Evolutionary conservation across 2,797 vertebrate species (phyloP), one percentile per base, ranked within the genome.

Genomic region (Champsocephalus gunnari): DNA sequence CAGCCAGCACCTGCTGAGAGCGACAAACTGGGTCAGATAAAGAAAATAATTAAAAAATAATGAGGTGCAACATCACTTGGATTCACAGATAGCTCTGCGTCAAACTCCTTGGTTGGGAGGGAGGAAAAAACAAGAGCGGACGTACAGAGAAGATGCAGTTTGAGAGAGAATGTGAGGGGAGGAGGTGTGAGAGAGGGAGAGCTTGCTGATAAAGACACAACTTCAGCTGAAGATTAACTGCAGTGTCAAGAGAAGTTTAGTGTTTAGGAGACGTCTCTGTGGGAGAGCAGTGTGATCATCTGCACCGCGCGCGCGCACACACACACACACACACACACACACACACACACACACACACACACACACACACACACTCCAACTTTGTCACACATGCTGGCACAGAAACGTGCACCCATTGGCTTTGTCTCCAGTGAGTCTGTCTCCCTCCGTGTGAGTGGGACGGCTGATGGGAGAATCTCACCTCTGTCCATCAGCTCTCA

Each of bases 401-500:
- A 19, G 62, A 82, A 69, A 81, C 10, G 17, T 83, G 69, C 85
- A 84, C 75, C 87, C 81, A 64, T 73, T 85, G 83, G 72, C 78
- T 88, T 81, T 47, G 80, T 83, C 70, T 85, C 70, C 34, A 12
- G 65, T 16, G 77, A 82, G 57, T 66, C 54, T 47, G 73, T 80
- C 82, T 87, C 66, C 75, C 74, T 70, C 72, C 54, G 71, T 56
- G 84, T 65, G 75, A 10, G 60, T 74, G 80, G 80, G 87, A 81
- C 76, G 84, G 83, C 74, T 64, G 87, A 79, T 76, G 87, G 79
- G 66, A 81, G 87, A 77, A 57, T 83, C 85, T 88, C 87, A 85
- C 86, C 88, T 88, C 89, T 77, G 89, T 89, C 90, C 66, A 90
- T 92, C 90, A 91, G 75, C 77, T 89, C 90, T 91, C 87, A 91